Percentiles rank a stretch among this genome's conserved stretches.
Evolutionary conservation across 92 coral and sea anemone genomes (phyloP).

Genomic region (Isaurus tuberculatus): DNA sequence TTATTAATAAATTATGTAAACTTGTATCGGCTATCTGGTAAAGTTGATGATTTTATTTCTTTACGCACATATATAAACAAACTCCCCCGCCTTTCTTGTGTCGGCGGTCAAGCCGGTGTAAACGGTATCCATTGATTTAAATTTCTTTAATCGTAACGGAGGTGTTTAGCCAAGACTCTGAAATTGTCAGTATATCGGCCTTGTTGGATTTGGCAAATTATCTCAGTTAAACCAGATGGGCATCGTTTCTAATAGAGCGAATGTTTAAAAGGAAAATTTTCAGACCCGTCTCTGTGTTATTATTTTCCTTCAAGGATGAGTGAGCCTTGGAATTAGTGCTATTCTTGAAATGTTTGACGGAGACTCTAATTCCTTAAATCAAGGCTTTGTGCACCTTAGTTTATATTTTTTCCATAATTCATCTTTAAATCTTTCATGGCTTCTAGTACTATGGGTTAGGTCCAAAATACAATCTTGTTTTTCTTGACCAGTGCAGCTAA

Average conservation of each 20-base stretch:
- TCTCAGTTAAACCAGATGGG: constrained; percentile 23
- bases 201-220: constrained; percentile 38
- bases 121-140: constrained; percentile 22
- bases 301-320: constrained; percentile 5
- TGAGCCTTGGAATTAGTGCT: not conserved
- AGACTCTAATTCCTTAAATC: too few relatives aligned
- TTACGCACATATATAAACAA: constrained; percentile 15
- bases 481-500: too few relatives aligned
- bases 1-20: constrained; percentile 49
- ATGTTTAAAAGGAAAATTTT: constrained; percentile 45
- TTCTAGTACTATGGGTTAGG: too few relatives aligned
- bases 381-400: too few relatives aligned
- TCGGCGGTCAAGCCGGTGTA: constrained; percentile 35
- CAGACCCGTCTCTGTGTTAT: constrained; percentile 28
- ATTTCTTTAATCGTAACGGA: constrained; percentile 35
- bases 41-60: constrained; percentile 29
- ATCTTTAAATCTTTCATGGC: too few relatives aligned
- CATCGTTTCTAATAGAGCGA: constrained; percentile 48
- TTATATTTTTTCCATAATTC: too few relatives aligned
- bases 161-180: constrained; percentile 42
- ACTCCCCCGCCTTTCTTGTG: constrained; percentile 45
- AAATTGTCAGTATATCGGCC: constrained; percentile 43
- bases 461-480: too few relatives aligned
- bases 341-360: too few relatives aligned
- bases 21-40: constrained; percentile 40